A percentile compares a stretch with the other conserved stretches of the same genome.
These are phyloP conservation scores for Euphysa ruthae DNA, from an alignment of 30 jellyfish, hydroid and myxozoan genomes.

Conservation along the genomic window DNA sequence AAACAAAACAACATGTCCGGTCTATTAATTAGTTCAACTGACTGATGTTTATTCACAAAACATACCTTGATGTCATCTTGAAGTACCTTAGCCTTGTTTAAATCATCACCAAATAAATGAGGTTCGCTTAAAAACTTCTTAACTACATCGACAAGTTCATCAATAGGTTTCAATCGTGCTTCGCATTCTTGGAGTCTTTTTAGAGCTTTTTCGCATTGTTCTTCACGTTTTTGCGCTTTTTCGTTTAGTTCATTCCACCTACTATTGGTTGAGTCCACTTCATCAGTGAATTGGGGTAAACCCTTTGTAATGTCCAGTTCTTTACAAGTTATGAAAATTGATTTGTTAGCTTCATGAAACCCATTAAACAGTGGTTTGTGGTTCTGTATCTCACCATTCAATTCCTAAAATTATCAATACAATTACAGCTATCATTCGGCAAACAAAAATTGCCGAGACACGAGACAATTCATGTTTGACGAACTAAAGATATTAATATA, in stretches of 20 bases:
- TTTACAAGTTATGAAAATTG: constrained; percentile 55
- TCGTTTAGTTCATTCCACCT: constrained; percentile 51
- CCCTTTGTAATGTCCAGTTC: constrained; percentile 65
- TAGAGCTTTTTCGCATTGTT: constrained; percentile 36
- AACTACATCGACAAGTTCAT: constrained; percentile 26
- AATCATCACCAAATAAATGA: constrained; percentile 53
- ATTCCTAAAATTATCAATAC: constrained; percentile 37
- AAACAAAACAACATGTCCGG: no score
- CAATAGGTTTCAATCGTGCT: constrained; percentile 41
- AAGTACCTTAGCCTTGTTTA: constrained; percentile 40
- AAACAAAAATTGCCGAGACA: no score
- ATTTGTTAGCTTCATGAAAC: constrained; percentile 37
- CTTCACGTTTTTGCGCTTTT: constrained; percentile 45
- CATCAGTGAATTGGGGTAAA: constrained; percentile 47
- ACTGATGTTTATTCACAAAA: no score
- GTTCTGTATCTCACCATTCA: constrained; percentile 42
- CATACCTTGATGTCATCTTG: constrained; percentile 41
- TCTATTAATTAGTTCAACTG: no score
- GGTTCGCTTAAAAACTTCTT: constrained; percentile 33
- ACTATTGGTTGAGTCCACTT: constrained; percentile 33
- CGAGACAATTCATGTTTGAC: no score
- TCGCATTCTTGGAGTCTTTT: constrained; percentile 17
- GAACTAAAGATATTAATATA: no score
- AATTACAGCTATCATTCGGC: no score
- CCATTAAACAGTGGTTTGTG: constrained; percentile 35